Base-by-base conservation (phyloP, 2,113 vertebrate species). In the Ictalurus punctatus region DNA sequence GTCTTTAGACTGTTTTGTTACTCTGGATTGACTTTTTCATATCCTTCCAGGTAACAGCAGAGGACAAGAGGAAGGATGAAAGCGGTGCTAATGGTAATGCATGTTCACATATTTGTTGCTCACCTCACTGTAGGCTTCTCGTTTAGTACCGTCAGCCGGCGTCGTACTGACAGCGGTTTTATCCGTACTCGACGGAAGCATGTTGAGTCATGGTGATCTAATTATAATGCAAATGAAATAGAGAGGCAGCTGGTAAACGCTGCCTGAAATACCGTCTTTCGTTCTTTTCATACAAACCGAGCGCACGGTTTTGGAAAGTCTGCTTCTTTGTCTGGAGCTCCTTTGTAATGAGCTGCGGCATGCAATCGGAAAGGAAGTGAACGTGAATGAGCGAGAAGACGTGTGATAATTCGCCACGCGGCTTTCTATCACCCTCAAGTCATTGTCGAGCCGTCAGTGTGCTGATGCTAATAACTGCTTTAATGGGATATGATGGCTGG, bases 31-130 rank as follows among this genome's bases (percentile, higher is more conserved):
- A 63, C 59, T 34, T 86, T 79, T 52, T 44, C n/a, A 27, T 81
- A 21, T 92, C 92, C 92, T 93, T 90, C 82, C 91, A 96, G 96
- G 95, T 94, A 92, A 91, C 90, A 89, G 90, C 93, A 94, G 93
- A 95, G 93, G 93, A 95, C 92, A 90, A 87, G 85, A 92, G 88
- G 90, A 94, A 94, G 92, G 94, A 93, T 87, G 76, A 87, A 34
- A 92, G 89, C 78, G 79, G 48, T 54, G 87, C 92, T 74, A 86
- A 34, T 85, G 95, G 95, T 96, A 93, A 90, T 69, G 67, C 4
- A 17, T 40, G 21, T 54, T 52, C 80, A 59, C 76, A 12, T 54
- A n/a, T 2, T 52, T 52, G 13, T 5, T 37, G 34, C 73, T 76
- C 73, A 76, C 40, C 73, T 44, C 48, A 10, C 4, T 54, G 25